Percentiles rank a stretch among this genome's conserved stretches.
Conservation (phyloP, 2,888 invertebrate genomes). For the Phortica magna region DNA sequence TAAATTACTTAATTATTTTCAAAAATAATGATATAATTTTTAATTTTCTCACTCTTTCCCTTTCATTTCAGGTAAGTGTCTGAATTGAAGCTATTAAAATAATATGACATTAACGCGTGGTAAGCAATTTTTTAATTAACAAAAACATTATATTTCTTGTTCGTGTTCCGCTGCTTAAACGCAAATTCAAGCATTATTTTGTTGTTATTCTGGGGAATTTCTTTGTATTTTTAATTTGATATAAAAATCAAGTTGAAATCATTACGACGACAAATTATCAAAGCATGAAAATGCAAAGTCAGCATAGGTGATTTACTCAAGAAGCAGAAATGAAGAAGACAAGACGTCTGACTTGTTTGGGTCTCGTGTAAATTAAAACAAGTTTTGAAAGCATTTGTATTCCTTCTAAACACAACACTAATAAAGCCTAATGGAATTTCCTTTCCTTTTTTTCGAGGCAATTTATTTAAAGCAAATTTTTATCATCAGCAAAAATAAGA, state of each 20-base stretch:
- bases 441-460: slow-evolving; percentile 39
- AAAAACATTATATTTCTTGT: too few species aligned
- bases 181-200: too few species aligned
- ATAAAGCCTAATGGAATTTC: slow-evolving; percentile 51
- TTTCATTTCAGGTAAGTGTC: neutral
- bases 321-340: too few species aligned
- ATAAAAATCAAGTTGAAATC: too few species aligned
- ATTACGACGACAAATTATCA: too few species aligned
- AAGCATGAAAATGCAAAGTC: neutral
- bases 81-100: neutral
- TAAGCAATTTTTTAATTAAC: neutral
- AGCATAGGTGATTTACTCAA: neutral
- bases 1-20: neutral
- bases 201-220: too few species aligned
- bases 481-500: slow-evolving; percentile 25
- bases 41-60: neutral
- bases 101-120: neutral
- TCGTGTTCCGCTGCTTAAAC: too few species aligned
- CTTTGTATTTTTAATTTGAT: too few species aligned
- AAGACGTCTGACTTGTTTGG: too few species aligned
- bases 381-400: neutral
- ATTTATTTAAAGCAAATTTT: slow-evolving; percentile 49
- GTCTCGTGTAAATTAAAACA: too few species aligned
- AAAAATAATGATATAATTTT: neutral
- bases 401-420: slow-evolving; percentile 51